phyloP scores from a whole-genome alignment of 2,888 invertebrate genomes.

The Eugnorisma glareosa region DNA sequence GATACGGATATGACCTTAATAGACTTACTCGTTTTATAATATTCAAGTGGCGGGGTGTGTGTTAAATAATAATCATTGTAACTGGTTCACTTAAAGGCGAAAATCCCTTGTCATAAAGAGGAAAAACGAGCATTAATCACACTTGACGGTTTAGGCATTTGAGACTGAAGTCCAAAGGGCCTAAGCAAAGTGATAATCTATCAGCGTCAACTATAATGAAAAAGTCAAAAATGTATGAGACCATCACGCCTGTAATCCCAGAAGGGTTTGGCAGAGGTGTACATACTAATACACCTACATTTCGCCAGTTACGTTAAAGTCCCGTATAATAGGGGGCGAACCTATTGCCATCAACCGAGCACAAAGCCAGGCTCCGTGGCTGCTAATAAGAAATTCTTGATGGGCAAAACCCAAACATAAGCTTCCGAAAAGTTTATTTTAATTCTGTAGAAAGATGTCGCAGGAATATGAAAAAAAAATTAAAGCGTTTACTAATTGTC shows the following conservation, averaged over 20 bases:
- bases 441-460: too few species aligned
- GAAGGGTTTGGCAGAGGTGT: not conserved
- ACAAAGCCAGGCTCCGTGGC: too few species aligned
- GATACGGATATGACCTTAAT: slow-evolving; percentile 22
- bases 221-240: not conserved
- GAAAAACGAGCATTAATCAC: slow-evolving; percentile 1
- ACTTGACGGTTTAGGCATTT: slow-evolving; percentile 11
- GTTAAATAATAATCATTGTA: not conserved
- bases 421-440: not conserved
- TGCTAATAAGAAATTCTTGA: not conserved
- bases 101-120: slow-evolving; percentile 1
- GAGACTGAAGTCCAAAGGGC: slow-evolving; percentile 1
- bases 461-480: too few species aligned
- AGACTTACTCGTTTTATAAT: slow-evolving; percentile 12
- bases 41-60: not conserved
- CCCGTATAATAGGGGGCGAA: not conserved
- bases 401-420: not conserved
- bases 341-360: not conserved
- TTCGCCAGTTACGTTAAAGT: not conserved
- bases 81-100: not conserved
- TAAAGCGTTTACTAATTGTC: too few species aligned
- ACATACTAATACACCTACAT: too few species aligned
- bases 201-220: not conserved
- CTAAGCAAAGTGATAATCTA: slow-evolving; percentile 7
- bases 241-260: not conserved